Base-by-base conservation (phyloP, 2,888 invertebrate species). In the Apotomis turbidana region DNA sequence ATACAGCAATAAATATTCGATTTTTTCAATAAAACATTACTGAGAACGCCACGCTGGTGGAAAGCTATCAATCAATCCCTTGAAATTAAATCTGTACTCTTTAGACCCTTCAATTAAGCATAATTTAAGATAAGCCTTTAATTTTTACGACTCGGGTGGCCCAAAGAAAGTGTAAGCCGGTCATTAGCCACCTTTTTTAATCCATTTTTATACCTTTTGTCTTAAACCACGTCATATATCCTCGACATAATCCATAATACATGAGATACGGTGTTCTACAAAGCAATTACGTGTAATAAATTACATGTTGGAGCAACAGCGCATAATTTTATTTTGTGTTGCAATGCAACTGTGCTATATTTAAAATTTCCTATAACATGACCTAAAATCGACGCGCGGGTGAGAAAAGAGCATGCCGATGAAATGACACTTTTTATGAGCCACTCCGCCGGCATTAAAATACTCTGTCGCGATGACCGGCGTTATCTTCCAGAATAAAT, bases 281-380 rank as follows among this genome's bases (percentile, higher is more conserved):
- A 90, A 87, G 91, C 87, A 93, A 93, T 93, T 93, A 93, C 86
- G 88, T 84, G 87, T 89, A 90, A 92, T 93, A 93, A 93, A 93
- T 93, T 87, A 88, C 79, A 83, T 83, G 80, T 88, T 88, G 90
- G 90, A 89, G 86, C 86, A 88, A 90, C 87, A 88, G 87, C 86
- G 83, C 84, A 83, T 85, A 85, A 80, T 76, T 71, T 76, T 74
- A 63, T 71, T 67, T 67, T 70, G 9, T 71, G n/a, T 64, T 68
- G 70, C 68, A 60, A 70, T 51, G 36, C 58, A 46, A 13, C n/a
- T 36, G 52, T 62, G 44, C 59, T 72, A 54, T 72, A 72, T 72
- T 72, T 59, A 68, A 27, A 61, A 63, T 41, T 67, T 58, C 51
- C 59, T 69, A 73, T 73, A 68, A 71, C 73, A 71, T 75, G 75